phyloP scores from a whole-genome alignment of 2,888 invertebrate genomes.

The Rosalia funebris region DNA sequence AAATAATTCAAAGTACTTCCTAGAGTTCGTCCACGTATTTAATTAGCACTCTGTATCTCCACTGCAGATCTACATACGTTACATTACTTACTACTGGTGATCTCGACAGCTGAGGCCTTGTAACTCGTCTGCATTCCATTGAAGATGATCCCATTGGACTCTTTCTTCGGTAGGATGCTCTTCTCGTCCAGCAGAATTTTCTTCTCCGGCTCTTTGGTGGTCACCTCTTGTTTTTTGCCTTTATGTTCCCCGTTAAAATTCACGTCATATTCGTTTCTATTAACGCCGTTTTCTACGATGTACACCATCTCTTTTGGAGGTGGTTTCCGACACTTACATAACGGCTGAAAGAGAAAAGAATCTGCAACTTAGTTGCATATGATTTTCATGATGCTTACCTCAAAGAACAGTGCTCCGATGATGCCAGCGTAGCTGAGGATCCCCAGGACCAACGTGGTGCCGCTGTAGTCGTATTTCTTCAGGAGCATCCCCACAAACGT shows the following conservation, averaged over 20 bases:
- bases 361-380: no score
- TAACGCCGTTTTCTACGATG: constrained; percentile 12
- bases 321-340: constrained; percentile 1
- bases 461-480: constrained; percentile 72
- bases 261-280: constrained; percentile 9
- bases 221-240: not conserved
- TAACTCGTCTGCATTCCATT: constrained; percentile 32
- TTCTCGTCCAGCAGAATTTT: not conserved
- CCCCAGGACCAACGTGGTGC: constrained; percentile 73
- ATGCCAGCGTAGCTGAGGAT: constrained; percentile 72
- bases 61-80: no score
- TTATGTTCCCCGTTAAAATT: constrained; percentile 18
- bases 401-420: constrained; percentile 62
- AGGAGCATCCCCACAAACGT: constrained; percentile 74
- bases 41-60: no score
- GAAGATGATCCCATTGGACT: constrained; percentile 24
- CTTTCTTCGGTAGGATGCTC: constrained; percentile 6
- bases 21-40: no score
- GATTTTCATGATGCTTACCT: constrained; percentile 69
- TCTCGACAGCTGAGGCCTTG: constrained; percentile 36
- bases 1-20: no score
- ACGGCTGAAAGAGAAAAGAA: constrained; percentile 7
- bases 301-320: not conserved
- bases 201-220: not conserved
- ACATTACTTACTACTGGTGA: constrained; percentile 39